phyloP scores from a whole-genome alignment of 2,797 vertebrate genomes.

The Carapus acus region DNA sequence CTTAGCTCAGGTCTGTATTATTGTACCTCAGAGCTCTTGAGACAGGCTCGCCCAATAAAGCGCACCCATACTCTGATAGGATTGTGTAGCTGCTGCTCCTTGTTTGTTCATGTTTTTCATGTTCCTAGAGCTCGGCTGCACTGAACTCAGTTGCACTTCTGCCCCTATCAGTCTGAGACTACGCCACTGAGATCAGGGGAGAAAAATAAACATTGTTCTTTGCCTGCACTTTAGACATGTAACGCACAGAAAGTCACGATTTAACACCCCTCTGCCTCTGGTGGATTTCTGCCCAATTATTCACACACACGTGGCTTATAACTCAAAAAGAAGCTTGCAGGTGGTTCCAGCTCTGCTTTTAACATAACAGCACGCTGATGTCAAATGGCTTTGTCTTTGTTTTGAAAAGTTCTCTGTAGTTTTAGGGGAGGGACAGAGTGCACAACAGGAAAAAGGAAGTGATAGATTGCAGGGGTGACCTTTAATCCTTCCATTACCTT shows the following conservation, averaged over 20 bases:
- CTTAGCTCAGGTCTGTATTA: slow-evolving; percentile 23
- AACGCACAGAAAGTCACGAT: too few species aligned
- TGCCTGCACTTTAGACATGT: background rate
- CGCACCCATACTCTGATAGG: slow-evolving; percentile 51
- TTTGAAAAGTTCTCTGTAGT: background rate
- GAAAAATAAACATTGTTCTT: slow-evolving; percentile 30
- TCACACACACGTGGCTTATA: background rate
- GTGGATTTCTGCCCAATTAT: background rate
- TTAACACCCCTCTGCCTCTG: too few species aligned
- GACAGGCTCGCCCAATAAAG: slow-evolving; percentile 55
- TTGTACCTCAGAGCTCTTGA: slow-evolving; percentile 45
- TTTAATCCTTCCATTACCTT: slow-evolving; percentile 15
- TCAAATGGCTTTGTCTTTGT: background rate
- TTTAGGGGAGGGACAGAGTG: background rate
- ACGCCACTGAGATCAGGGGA: slow-evolving; percentile 9
- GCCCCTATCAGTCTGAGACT: slow-evolving; percentile 12
- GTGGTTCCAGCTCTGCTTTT: background rate
- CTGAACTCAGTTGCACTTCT: slow-evolving; percentile 5
- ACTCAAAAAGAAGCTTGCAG: too few species aligned
- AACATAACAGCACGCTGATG: too few species aligned
- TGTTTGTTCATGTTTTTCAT: slow-evolving; percentile 52
- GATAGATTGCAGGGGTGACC: slow-evolving; percentile 26
- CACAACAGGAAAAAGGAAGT: slow-evolving; percentile 4
- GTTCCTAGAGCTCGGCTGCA: slow-evolving; percentile 5
- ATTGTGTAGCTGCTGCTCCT: slow-evolving; percentile 38